Evolutionary conservation across 2,113 vertebrate species (phyloP).

Genomic region (Caretta caretta): DNA sequence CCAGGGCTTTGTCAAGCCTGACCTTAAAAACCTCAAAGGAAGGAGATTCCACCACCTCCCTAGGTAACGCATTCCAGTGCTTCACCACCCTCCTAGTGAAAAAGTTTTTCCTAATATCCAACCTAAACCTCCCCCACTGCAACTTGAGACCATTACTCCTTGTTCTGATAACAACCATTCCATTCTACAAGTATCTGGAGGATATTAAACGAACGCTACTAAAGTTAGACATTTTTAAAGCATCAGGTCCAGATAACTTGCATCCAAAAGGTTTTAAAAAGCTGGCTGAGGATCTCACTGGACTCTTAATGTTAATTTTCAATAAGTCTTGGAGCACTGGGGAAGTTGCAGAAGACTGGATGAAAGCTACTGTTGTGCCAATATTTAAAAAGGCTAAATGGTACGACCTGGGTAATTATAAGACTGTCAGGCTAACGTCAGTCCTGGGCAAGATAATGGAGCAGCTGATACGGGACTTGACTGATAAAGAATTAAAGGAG

Average conservation of each 20-base stretch:
- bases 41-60: too few relatives aligned
- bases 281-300: neutral
- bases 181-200: neutral
- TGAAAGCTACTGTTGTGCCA: neutral
- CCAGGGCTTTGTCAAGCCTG: too few relatives aligned
- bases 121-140: too few relatives aligned
- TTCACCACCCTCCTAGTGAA: too few relatives aligned
- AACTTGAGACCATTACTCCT: too few relatives aligned
- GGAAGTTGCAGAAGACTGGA: neutral
- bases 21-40: too few relatives aligned
- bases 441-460: neutral
- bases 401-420: neutral
- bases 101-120: too few relatives aligned
- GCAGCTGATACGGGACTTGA: neutral
- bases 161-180: neutral
- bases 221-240: neutral
- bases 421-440: neutral
- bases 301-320: neutral
- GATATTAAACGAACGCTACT: neutral
- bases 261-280: neutral
- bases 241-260: neutral
- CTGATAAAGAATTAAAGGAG: neutral
- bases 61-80: too few relatives aligned
- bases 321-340: neutral
- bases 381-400: neutral